Evolutionary conservation across 2,113 vertebrate species (phyloP).

Genomic region (Paracyprichromis sp.): DNA sequence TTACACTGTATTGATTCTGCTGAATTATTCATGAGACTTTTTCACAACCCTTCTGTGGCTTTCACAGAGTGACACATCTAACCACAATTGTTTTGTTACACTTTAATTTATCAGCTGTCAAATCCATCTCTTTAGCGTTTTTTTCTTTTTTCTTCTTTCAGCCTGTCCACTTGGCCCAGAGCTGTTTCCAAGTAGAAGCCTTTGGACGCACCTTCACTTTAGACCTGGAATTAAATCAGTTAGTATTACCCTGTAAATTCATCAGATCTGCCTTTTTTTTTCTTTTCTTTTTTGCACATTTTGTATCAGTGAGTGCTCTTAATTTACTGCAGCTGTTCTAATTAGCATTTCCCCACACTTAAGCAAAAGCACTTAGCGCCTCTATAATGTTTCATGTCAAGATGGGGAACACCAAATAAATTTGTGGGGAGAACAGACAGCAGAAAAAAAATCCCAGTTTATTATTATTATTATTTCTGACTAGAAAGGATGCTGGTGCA

Average conservation of each 20-base stretch:
- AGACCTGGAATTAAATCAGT: conserved; percentile 89
- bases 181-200: conserved; percentile 80
- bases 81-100: conserved; percentile 1
- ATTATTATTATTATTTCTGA: neutral
- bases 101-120: neutral
- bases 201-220: conserved; percentile 82
- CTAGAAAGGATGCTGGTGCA: neutral
- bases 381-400: conserved; percentile 28
- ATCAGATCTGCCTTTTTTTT: neutral
- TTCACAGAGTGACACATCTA: neutral
- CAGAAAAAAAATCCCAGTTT: neutral
- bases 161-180: conserved; percentile 83
- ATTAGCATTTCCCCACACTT: conserved; percentile 38
- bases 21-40: conserved; percentile 45
- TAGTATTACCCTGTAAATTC: conserved; percentile 34
- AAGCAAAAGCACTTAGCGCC: conserved; percentile 18
- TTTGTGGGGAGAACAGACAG: neutral
- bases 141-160: conserved; percentile 25
- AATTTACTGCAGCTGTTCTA: conserved; percentile 38
- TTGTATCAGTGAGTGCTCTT: neutral
- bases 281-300: neutral
- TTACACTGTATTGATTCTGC: conserved; percentile 1
- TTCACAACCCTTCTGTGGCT: neutral
- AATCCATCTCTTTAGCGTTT: neutral
- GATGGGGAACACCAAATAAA: conserved; percentile 10